These are phyloP conservation scores for Synaphobranchus kaupii DNA, from an alignment of 2,797 vertebrate genomes.

Conservation along the genomic window DNA sequence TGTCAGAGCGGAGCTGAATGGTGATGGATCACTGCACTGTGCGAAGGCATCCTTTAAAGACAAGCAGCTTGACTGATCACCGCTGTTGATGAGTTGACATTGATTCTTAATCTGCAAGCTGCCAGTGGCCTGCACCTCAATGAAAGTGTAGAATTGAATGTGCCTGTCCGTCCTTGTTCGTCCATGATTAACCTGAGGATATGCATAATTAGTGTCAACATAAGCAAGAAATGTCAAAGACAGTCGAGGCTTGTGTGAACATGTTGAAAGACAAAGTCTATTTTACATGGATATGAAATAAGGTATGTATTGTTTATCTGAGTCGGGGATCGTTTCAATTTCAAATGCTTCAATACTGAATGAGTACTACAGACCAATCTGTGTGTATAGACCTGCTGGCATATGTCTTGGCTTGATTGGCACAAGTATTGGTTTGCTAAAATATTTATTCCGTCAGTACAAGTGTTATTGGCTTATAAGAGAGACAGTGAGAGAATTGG, in stretches of 20 bases:
- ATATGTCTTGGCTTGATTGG: background rate
- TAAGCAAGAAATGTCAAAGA: constrained; percentile 11
- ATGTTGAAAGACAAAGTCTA: background rate
- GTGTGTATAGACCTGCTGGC: background rate
- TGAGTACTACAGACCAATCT: background rate
- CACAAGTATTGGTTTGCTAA: background rate
- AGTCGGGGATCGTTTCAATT: background rate
- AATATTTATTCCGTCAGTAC: background rate
- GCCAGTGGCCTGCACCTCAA: background rate
- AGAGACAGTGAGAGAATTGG: background rate
- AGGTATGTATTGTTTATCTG: background rate
- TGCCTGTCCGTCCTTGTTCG: background rate
- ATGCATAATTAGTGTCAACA: background rate
- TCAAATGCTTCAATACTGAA: background rate
- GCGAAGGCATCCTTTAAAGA: constrained; percentile 17
- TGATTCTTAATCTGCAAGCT: constrained; percentile 28
- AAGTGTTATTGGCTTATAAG: background rate
- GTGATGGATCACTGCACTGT: constrained; percentile 1
- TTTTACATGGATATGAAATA: background rate
- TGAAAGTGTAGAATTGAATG: constrained; percentile 10
- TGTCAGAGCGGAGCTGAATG: background rate
- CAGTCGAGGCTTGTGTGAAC: background rate
- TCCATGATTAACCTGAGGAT: background rate
- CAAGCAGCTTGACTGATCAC: constrained; percentile 21
- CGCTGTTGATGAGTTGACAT: background rate